Evolutionary conservation across 2,113 vertebrate genomes (phyloP), one percentile per base, ranked within the genome.

Genomic region (Gymnogyps californianus): DNA sequence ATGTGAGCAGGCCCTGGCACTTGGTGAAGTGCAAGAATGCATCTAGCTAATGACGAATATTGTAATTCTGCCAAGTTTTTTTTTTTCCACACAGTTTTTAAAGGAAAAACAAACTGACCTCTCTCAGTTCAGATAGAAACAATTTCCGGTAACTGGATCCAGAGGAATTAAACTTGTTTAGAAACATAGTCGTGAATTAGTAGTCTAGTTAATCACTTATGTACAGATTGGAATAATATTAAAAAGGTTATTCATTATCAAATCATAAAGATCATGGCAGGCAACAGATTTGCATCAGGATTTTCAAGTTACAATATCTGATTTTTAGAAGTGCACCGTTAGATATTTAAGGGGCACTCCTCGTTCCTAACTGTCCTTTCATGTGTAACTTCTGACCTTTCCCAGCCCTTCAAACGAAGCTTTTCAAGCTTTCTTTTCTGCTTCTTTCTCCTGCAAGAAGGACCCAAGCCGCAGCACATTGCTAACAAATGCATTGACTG

Each of bases 391-490:
- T 83, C 36, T 89, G 69, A 87, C 42, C 26, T 92, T 90, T 83
- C 61, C 42, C 8, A 65, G 49, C 16, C 34, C 34, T 70, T 81
- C 59, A 44, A 86, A 86, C 0, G 7, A 88, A 87, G 28, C 9
- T 62, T 89, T 80, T 44, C 14, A 47, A 44, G 9, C 9, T 52
- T 72, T n/a, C 24, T n/a, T 76, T 87, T 71, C 26, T 52, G 10
- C 19, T 62, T 10, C 6, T 42, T 75, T 75, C 79, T 72, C 36
- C 70, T 85, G 36, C 12, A 36, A 51, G 46, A 88, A 78, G 25
- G 29, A 81, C n/a, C 12, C 29, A 90, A 77, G 25, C 34, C 6
- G 9, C 11, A 24, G 58, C 51, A 19, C 0, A 0, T 1, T 26
- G 46, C 32, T 70, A 36, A 52, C 31, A 91, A 83, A 83, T 25